Evolutionary conservation across 2,888 invertebrate genomes (phyloP).

Genomic region (Therioaphis trifolii): DNA sequence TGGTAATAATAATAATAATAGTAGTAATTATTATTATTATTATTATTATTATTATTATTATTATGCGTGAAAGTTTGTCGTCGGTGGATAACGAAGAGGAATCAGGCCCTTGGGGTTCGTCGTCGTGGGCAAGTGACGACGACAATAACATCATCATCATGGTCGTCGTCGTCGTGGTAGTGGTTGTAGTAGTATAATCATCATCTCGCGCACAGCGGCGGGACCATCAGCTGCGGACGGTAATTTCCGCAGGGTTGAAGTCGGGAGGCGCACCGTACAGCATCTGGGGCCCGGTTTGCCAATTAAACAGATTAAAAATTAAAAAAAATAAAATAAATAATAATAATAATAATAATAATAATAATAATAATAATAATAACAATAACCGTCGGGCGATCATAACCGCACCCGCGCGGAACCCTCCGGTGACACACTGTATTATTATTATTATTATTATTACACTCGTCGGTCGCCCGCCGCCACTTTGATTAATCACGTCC

Average conservation of each 20-base stretch:
- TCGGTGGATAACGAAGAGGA: constrained; percentile 54
- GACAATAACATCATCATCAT: constrained; percentile 2
- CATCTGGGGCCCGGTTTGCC: constrained; percentile 57
- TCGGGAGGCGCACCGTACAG: not conserved
- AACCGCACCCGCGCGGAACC: not conserved
- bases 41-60: constrained; percentile 35
- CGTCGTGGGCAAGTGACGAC: constrained; percentile 24
- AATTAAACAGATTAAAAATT: constrained; percentile 62
- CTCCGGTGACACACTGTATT: not conserved
- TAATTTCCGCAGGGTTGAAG: constrained; percentile 42
- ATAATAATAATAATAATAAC: constrained; percentile 9
- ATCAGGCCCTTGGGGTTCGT: constrained; percentile 56
- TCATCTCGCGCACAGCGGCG: not conserved
- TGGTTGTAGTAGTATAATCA: not conserved
- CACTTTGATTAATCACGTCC: constrained; percentile 54
- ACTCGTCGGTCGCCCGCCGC: not conserved
- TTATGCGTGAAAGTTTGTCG: constrained; percentile 50
- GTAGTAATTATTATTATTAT: not conserved
- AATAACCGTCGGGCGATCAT: not conserved
- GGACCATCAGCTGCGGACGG: constrained; percentile 57
- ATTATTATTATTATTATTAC: not conserved
- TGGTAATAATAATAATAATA: no score
- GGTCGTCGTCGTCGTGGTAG: not conserved
- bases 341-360: no score
- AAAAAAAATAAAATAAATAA: constrained; percentile 22